Evolutionary conservation across 1,140 invertebrate species (phyloP).

Genomic region (Episyrphus balteatus): DNA sequence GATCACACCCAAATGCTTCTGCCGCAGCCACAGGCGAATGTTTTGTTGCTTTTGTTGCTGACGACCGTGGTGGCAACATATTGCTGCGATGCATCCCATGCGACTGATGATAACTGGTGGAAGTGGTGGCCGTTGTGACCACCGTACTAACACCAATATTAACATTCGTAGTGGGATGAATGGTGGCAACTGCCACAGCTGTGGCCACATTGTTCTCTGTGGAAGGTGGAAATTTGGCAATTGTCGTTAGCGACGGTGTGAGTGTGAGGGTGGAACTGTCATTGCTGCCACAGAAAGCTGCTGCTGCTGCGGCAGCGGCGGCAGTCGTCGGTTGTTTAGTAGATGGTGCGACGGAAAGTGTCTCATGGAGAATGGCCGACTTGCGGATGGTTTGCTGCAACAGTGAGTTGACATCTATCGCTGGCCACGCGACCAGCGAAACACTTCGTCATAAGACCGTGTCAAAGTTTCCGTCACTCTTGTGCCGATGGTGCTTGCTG

Average conservation of each 20-base stretch:
- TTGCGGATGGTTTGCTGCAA: conserved; percentile 35
- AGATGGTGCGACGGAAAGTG: neutral
- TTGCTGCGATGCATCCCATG: conserved; percentile 9
- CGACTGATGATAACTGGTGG: conserved; percentile 15
- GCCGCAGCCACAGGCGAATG: conserved; percentile 9
- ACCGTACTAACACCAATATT: too few species aligned
- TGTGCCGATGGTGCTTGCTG: conserved; percentile 25
- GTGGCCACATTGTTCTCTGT: neutral
- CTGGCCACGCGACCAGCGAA: conserved; percentile 38
- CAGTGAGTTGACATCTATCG: conserved; percentile 33
- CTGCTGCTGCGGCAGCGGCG: too few species aligned
- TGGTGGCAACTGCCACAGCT: conserved; percentile 7
- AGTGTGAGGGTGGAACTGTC: conserved; percentile 30
- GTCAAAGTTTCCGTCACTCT: conserved; percentile 16
- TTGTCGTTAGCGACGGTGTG: conserved; percentile 24
- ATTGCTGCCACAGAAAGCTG: conserved; percentile 15
- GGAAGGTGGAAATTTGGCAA: conserved; percentile 19
- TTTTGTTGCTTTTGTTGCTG: conserved; percentile 11
- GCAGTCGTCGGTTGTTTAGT: neutral
- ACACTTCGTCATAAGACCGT: conserved; percentile 36
- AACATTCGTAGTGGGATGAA: conserved; percentile 3
- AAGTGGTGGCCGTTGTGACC: conserved; percentile 9
- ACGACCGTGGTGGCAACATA: conserved; percentile 3
- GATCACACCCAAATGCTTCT: conserved; percentile 21
- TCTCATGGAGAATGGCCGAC: conserved; percentile 24